phyloP scores from a whole-genome alignment of 1,140 invertebrate species.

The Drosophila tropicalis region DNA sequence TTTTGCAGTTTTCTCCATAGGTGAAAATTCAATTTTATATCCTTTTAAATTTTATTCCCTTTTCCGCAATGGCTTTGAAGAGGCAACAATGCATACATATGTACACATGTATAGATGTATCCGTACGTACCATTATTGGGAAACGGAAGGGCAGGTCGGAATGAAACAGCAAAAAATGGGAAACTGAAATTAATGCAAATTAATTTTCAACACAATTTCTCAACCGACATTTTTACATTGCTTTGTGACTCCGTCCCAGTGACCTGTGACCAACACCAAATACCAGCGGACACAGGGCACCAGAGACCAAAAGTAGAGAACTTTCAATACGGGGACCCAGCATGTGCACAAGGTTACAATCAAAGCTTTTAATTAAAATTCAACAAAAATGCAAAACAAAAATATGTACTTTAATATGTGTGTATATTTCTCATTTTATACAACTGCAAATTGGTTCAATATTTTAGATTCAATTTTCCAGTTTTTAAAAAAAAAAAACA shows the following conservation, averaged over 20 bases:
- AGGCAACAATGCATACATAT: constrained; percentile 3
- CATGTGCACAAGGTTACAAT: constrained; percentile 69
- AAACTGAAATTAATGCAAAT: constrained; percentile 76
- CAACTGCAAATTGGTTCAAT: too few relatives aligned
- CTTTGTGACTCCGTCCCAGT: constrained; percentile 49
- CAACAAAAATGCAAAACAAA: constrained; percentile 70
- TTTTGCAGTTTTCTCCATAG: constrained; percentile 39
- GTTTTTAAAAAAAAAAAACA: too few relatives aligned
- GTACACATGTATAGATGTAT: constrained; percentile 5
- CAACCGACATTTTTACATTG: constrained; percentile 66
- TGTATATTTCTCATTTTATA: too few relatives aligned
- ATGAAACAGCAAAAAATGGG: constrained; percentile 51
- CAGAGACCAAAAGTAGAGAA: constrained; percentile 4
- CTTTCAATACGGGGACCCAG: constrained; percentile 34
- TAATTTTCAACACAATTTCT: constrained; percentile 72
- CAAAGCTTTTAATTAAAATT: constrained; percentile 81
- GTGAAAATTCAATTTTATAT: constrained; percentile 66
- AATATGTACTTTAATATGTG: too few relatives aligned
- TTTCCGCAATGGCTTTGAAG: constrained; percentile 27
- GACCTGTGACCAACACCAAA: constrained; percentile 4
- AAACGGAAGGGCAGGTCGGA: constrained; percentile 35
- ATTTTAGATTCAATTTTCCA: too few relatives aligned
- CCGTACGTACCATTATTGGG: constrained; percentile 43
- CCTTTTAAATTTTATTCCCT: constrained; percentile 51
- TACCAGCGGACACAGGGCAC: background rate